These are phyloP conservation scores for Elgonia sp. DNA, from an alignment of 2,888 invertebrate genomes.

Conservation along the genomic window DNA sequence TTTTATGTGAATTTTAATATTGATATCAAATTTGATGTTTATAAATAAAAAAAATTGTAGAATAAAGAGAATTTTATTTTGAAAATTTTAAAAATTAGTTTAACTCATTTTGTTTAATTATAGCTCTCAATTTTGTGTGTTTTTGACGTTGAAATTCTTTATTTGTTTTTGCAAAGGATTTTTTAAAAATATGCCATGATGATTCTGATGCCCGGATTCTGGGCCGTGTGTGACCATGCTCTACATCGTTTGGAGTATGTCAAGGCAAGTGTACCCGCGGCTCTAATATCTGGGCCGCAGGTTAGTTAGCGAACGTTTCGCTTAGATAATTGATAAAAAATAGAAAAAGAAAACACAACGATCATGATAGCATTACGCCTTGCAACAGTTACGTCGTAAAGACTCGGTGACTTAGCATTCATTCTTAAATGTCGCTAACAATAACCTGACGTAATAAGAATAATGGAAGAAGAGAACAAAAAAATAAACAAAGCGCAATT, in stretches of 20 bases:
- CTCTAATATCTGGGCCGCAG: slow-evolving; percentile 62
- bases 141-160: no score
- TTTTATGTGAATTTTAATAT: no score
- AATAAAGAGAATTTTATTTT: no score
- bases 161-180: neutral
- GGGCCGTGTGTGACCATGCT: slow-evolving; percentile 42
- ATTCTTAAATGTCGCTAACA: slow-evolving; percentile 45
- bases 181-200: slow-evolving; percentile 18
- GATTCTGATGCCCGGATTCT: slow-evolving; percentile 52
- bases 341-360: slow-evolving; percentile 41
- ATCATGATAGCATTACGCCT: slow-evolving; percentile 55
- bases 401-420: slow-evolving; percentile 38
- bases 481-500: slow-evolving; percentile 25
- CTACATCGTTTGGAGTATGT: slow-evolving; percentile 59
- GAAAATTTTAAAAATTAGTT: no score
- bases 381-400: slow-evolving; percentile 47
- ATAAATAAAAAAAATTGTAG: no score
- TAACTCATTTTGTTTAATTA: no score
- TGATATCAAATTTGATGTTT: no score
- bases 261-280: slow-evolving; percentile 65
- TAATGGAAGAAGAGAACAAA: slow-evolving; percentile 15
- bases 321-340: slow-evolving; percentile 71
- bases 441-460: slow-evolving; percentile 39
- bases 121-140: no score
- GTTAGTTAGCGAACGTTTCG: slow-evolving; percentile 59